A percentile compares a stretch with the other conserved stretches of the same genome.
phyloP scores from a whole-genome alignment of 2,113 vertebrate genomes.

The Eulacestoma nigropectus region DNA sequence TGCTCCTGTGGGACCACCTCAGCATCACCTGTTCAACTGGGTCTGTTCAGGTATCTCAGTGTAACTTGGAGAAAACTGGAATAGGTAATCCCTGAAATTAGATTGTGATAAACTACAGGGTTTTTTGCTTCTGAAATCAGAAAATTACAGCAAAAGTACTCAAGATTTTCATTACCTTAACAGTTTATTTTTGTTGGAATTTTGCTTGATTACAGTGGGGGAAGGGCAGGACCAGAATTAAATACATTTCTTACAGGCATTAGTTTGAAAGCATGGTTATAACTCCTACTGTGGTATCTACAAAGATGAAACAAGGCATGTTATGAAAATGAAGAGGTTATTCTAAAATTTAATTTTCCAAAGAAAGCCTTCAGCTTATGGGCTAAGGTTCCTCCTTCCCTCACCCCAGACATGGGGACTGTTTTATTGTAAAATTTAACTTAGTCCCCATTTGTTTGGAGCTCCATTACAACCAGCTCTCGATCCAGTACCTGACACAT shows the following conservation, averaged over 20 bases:
- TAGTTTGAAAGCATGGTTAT: neutral
- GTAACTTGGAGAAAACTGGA: neutral
- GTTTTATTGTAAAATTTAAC: neutral
- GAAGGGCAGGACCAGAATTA: neutral
- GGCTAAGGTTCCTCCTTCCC: neutral
- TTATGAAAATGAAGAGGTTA: neutral
- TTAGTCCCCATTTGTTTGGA: neutral
- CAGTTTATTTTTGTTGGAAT: neutral
- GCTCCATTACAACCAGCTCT: neutral
- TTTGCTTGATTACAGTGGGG: neutral
- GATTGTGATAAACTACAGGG: neutral
- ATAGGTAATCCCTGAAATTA: neutral
- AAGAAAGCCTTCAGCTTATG: neutral
- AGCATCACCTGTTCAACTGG: neutral
- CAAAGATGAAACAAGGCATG: neutral
- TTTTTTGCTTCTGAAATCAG: neutral
- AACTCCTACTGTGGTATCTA: neutral
- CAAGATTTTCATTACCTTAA: neutral
- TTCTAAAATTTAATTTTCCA: neutral
- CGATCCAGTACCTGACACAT: neutral
- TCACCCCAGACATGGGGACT: neutral
- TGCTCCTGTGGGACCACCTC: neutral
- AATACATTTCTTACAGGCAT: neutral
- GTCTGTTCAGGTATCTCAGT: neutral
- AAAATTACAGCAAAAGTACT: neutral